Percentiles rank a stretch among this genome's conserved stretches.
phyloP scores from a whole-genome alignment of 2,797 vertebrate species.

The Hippocampus kuda region DNA sequence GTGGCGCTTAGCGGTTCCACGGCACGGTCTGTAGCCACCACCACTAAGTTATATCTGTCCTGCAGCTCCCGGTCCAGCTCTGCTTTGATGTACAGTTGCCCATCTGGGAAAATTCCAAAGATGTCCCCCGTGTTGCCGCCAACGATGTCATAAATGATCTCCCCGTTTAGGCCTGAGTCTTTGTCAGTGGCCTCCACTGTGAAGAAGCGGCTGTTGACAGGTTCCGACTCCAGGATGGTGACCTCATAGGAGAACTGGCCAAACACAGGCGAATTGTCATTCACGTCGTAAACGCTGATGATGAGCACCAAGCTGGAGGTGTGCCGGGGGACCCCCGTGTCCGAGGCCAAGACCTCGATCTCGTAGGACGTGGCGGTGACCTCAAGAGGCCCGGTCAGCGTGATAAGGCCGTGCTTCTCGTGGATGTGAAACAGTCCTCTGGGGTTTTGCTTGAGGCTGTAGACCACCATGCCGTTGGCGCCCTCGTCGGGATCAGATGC shows the following conservation, averaged over 20 bases:
- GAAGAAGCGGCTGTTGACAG: constrained; percentile 95
- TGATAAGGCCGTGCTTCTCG: constrained; percentile 80
- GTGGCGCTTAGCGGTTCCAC: constrained; percentile 85
- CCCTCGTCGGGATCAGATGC: constrained; percentile 89
- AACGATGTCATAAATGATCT: constrained; percentile 83
- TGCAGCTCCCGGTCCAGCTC: constrained; percentile 93
- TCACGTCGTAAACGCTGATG: constrained; percentile 89
- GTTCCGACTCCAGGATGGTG: constrained; percentile 83
- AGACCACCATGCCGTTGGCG: constrained; percentile 79
- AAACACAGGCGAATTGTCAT: constrained; percentile 89
- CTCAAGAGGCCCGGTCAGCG: constrained; percentile 78
- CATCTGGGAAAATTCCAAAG: constrained; percentile 96
- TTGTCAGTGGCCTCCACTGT: constrained; percentile 87
- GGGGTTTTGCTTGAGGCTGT: constrained; percentile 88
- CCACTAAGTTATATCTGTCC: constrained; percentile 80
- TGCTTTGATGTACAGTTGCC: constrained; percentile 89
- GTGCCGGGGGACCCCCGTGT: constrained; percentile 83
- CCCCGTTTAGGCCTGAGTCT: constrained; percentile 90
- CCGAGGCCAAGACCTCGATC: constrained; percentile 82
- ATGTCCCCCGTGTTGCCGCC: constrained; percentile 82
- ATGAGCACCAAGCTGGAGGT: constrained; percentile 82
- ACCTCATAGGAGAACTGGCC: constrained; percentile 95
- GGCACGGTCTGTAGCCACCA: constrained; percentile 84
- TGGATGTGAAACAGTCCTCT: constrained; percentile 80
- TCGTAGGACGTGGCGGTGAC: constrained; percentile 85